Evolutionary conservation across 2,113 vertebrate species (phyloP), one percentile per base, ranked within the genome.

Genomic region (Pogona vitticeps): DNA sequence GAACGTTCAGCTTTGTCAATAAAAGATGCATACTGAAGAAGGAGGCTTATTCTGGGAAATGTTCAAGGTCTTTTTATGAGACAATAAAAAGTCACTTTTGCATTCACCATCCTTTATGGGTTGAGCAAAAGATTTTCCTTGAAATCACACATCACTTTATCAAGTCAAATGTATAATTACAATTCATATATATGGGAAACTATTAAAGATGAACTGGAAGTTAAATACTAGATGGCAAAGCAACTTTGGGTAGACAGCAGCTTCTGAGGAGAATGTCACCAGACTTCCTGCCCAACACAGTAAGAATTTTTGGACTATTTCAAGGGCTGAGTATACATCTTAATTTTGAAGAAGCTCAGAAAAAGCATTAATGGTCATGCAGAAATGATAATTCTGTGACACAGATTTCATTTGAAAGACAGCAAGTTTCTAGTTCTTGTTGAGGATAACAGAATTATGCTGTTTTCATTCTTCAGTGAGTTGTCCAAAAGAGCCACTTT

Each of bases 171-270:
- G 58, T 7, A 79, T 79, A 33, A 68, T 46, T 42, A 81, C 63
- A 83, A 59, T 83, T 59, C 52, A 72, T 26, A 28, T 12, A 40
- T 38, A 31, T 6, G 42, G 28, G 59, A 75, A 31, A 84, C 56
- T 17, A 61, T 28, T 46, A 38, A 65, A 17, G 23, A 42, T 20
- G 38, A 38, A 31, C 61, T 80, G 17, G 33, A 40, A 61, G 31
- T 61, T 84, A 42, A 28, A 84, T 61, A 59, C 36, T 28, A 84
- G 72, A 59, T 75, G 71, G 82, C 26, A 63, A 84, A 75, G 9
- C 38, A 14, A 73, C 28, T 42, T 40, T 26, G 42, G 26, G n/a
- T 31, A 20, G 42, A 2, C 36, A 63, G 17, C 58, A 84, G 42
- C 31, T 6, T n/a, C 23, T 73, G 82, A 10, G 26, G 14, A 36